Evolutionary conservation across 2,113 vertebrate genomes (phyloP).

Genomic region (Motacilla alba): DNA sequence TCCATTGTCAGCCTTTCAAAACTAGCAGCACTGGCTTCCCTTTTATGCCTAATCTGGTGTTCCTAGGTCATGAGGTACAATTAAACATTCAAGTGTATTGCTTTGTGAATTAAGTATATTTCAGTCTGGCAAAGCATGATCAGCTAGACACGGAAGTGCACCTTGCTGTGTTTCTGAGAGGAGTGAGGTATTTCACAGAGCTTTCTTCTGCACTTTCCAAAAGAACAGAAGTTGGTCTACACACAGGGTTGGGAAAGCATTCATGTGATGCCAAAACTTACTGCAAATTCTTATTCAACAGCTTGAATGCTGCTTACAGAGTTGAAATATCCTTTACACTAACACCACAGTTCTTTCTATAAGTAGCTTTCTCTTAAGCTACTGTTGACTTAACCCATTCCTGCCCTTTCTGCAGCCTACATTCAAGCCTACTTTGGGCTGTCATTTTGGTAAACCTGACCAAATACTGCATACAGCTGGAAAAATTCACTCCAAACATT

Average conservation of each 20-base stretch:
- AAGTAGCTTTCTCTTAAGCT: constrained; percentile 5
- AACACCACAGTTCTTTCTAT: background rate
- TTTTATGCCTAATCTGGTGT: background rate
- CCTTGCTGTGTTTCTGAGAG: background rate
- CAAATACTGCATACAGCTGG: background rate
- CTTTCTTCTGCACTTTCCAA: background rate
- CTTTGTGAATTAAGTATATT: background rate
- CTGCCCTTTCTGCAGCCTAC: background rate
- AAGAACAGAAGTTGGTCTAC: background rate
- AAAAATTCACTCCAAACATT: background rate
- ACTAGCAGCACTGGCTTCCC: background rate
- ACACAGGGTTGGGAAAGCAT: background rate
- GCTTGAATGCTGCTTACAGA: background rate
- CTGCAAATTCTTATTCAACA: background rate
- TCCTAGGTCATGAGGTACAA: background rate
- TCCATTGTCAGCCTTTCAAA: constrained; percentile 28
- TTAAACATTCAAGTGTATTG: background rate
- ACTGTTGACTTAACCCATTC: background rate
- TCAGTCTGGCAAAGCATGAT: background rate
- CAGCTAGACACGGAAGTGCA: background rate
- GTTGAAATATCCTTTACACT: background rate
- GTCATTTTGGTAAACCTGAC: background rate
- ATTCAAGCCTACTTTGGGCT: background rate
- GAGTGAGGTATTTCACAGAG: background rate
- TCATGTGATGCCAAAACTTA: background rate